Conservation (phyloP, 2,797 vertebrate genomes). For the Lindbergichthys nudifrons region DNA sequence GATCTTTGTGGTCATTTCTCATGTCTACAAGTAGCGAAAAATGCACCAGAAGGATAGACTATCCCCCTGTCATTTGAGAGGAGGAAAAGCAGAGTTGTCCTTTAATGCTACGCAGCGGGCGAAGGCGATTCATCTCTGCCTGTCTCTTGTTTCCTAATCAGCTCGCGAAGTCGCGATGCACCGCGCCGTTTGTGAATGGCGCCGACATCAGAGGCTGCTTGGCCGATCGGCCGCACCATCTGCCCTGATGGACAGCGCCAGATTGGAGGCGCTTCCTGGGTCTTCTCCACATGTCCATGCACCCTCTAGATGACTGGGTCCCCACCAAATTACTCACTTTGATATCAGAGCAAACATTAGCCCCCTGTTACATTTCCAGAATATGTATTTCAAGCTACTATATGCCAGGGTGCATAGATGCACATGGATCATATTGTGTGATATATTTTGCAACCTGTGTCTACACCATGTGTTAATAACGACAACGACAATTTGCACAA, state of each 20-base stretch:
- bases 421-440: neutral
- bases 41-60: conserved; percentile 22
- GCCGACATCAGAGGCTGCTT: conserved; percentile 60
- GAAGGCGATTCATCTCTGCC: conserved; percentile 57
- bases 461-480: conserved; percentile 11
- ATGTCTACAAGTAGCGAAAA: conserved; percentile 44
- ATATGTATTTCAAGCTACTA: neutral
- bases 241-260: conserved; percentile 66
- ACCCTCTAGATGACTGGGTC: conserved; percentile 59
- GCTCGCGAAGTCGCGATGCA: conserved; percentile 43
- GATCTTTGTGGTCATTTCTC: conserved; percentile 51
- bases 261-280: conserved; percentile 73
- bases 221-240: conserved; percentile 69
- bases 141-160: conserved; percentile 66
- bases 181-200: conserved; percentile 62
- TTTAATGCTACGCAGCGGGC: conserved; percentile 68
- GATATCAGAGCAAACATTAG: conserved; percentile 52
- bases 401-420: neutral
- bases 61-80: conserved; percentile 42
- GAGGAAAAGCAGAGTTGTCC: conserved; percentile 51
- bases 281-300: conserved; percentile 70
- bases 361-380: conserved; percentile 32
- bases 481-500: too few species aligned
- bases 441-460: neutral
- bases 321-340: conserved; percentile 66